Evolutionary conservation across 1,140 invertebrate genomes (phyloP).

Genomic region (Neodiprion fabricii): DNA sequence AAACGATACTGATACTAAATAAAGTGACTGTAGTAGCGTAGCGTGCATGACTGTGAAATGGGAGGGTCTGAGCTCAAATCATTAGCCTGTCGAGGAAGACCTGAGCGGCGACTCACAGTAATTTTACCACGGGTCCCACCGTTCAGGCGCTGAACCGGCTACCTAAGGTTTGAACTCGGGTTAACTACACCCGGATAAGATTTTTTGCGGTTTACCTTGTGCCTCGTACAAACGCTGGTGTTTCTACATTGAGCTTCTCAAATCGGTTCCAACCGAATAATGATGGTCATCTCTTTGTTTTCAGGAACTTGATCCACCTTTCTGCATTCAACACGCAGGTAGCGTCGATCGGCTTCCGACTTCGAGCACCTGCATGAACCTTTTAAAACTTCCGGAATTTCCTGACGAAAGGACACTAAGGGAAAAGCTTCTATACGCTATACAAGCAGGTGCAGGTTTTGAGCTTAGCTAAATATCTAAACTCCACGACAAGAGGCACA

Average conservation of each 20-base stretch:
- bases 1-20: not conserved
- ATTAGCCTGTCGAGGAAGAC: too few relatives aligned
- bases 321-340: conserved; percentile 93
- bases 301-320: conserved; percentile 90
- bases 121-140: too few relatives aligned
- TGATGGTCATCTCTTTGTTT: conserved; percentile 32
- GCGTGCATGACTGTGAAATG: too few relatives aligned
- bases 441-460: conserved; percentile 94
- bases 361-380: conserved; percentile 97
- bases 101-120: too few relatives aligned
- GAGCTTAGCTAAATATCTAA: conserved; percentile 80
- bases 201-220: too few relatives aligned
- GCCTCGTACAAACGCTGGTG: too few relatives aligned
- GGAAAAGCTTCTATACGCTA: conserved; percentile 90
- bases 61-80: too few relatives aligned
- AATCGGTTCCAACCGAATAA: too few relatives aligned
- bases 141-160: too few relatives aligned
- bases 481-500: not conserved
- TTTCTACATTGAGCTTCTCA: too few relatives aligned
- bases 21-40: not conserved
- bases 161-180: too few relatives aligned
- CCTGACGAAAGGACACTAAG: conserved; percentile 77
- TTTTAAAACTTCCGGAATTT: conserved; percentile 94
- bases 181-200: too few relatives aligned
- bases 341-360: conserved; percentile 88